Base-by-base conservation (phyloP, 2,797 vertebrate species). In the Rachycentron canadum region DNA sequence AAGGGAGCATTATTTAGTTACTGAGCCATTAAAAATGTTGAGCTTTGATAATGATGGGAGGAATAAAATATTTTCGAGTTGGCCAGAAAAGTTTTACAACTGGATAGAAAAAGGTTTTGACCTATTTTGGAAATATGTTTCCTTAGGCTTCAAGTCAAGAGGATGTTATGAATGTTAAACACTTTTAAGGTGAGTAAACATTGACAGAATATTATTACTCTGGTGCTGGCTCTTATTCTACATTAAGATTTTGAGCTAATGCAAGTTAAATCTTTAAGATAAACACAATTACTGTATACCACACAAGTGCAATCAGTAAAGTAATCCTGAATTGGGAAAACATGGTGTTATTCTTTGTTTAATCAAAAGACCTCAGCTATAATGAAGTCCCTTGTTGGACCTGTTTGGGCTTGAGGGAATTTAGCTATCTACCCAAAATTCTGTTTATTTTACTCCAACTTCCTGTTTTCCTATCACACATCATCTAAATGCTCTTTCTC, bases 381-480 rank as follows among this genome's bases (percentile, higher is more conserved):
- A 91, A 91, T 85, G 28, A 85, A 66, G 73, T 76, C 81, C 80
- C 81, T 85, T 84, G 84, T 92, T 83, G 40, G 79, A 70, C 58
- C 41, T 78, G 62, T 69, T 82, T 85, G 76, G 63, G 69, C 81
- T 86, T 77, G 58, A 63, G 85, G 83, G 78, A 84, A 30, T 89
- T 82, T 38, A 87, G 81, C 71, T 77, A 87, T 88, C 83, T 79
- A 59, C 81, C 77, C 71, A 23, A 65, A 87, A 61, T 63, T 87
- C 40, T 79, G 81, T 93, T 91, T 91, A 86, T 90, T 93, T 90
- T 83, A 91, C 88, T 82, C 79, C 30, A 52, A 85, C 73, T 93
- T 93, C 91, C 92, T 93, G 89, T 94, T 94, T 92, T 93, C 85
- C 82, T 84, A 85, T 90, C 88, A 82, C 89, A 90, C 86, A 85